Evolutionary conservation across 2,888 invertebrate species (phyloP).

Genomic region (Anagyrus pseudococci): DNA sequence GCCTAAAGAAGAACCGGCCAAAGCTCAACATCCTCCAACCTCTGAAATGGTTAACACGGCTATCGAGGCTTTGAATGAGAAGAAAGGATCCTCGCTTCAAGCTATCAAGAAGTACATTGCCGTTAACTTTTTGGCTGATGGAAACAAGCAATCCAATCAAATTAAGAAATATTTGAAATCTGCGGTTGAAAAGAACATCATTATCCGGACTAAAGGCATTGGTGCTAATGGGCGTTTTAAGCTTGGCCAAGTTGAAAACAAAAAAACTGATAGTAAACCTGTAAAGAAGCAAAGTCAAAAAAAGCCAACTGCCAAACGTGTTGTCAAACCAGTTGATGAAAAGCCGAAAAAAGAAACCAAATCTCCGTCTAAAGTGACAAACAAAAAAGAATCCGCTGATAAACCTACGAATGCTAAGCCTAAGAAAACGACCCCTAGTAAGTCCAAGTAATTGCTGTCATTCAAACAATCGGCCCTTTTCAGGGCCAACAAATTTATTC

Average conservation of each 20-base stretch:
- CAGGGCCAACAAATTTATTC: too few relatives aligned
- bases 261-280: background rate
- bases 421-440: too few relatives aligned
- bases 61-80: too few relatives aligned
- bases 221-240: conserved; percentile 66
- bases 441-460: too few relatives aligned
- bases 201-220: conserved; percentile 66
- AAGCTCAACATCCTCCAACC: too few relatives aligned
- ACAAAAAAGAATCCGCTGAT: background rate
- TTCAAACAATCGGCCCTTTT: too few relatives aligned
- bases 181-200: conserved; percentile 64
- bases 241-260: conserved; percentile 41
- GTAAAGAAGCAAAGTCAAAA: too few relatives aligned
- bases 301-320: too few relatives aligned
- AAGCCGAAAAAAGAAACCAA: conserved; percentile 41
- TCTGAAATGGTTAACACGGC: too few relatives aligned
- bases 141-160: conserved; percentile 66
- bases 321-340: conserved; percentile 27
- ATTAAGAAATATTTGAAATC: conserved; percentile 68
- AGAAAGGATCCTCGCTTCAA: conserved; percentile 63
- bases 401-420: too few relatives aligned
- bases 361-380: background rate
- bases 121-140: conserved; percentile 67
- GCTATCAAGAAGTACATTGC: conserved; percentile 72
- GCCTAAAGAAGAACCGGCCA: too few relatives aligned